Conservation (phyloP, 2,113 vertebrate genomes). For the Dryoscopus gambensis region DNA sequence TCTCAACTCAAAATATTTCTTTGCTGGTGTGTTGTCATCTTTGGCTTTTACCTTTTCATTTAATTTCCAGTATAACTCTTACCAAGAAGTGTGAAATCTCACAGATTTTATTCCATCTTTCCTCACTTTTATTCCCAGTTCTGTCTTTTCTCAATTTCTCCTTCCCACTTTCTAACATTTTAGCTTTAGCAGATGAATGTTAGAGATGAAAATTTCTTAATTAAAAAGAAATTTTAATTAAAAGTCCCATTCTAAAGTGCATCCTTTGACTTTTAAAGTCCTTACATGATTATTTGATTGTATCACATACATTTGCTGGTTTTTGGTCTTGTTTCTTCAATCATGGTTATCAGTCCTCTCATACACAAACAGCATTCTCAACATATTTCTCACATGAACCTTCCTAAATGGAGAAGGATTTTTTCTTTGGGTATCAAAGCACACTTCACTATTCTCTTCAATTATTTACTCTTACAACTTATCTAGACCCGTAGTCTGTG, state of each 20-base stretch:
- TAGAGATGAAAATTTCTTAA: neutral
- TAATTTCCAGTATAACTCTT: neutral
- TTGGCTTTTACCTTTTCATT: neutral
- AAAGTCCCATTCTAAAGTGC: neutral
- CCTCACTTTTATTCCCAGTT: neutral
- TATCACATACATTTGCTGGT: neutral
- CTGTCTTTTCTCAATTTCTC: neutral
- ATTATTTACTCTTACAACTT: neutral
- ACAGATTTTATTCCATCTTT: neutral
- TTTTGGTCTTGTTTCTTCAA: neutral
- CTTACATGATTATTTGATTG: neutral
- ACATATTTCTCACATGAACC: neutral
- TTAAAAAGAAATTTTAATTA: neutral
- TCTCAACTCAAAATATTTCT: neutral
- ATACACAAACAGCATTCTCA: neutral
- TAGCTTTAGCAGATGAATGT: neutral
- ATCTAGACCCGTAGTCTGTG: neutral
- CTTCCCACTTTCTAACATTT: neutral
- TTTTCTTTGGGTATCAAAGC: neutral
- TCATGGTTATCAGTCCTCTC: neutral
- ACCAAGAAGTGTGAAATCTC: neutral
- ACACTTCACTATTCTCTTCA: neutral
- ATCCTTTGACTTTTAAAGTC: neutral
- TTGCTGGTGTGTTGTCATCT: neutral
- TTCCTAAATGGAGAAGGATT: neutral